Evolutionary conservation across 2,797 vertebrate species (phyloP).

Genomic region (Liparis tanakae): DNA sequence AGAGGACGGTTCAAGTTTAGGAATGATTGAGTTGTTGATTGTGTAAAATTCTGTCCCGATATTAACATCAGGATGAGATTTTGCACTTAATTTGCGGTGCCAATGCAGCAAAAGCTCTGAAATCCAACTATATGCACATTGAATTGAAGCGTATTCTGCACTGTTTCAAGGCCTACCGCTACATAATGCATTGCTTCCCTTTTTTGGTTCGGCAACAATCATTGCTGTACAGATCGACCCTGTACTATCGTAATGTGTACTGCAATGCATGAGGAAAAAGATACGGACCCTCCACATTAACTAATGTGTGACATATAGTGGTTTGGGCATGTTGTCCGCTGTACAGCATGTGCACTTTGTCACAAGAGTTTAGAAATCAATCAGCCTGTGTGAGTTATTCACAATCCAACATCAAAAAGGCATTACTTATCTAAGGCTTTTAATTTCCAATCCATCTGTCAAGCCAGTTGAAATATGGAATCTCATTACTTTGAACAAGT

Average conservation of each 20-base stretch:
- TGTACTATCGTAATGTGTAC: constrained; percentile 61
- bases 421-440: constrained; percentile 87
- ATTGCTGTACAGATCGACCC: constrained; percentile 66
- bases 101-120: constrained; percentile 1
- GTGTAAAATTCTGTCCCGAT: constrained; percentile 9
- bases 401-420: constrained; percentile 84
- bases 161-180: constrained; percentile 58
- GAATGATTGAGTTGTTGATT: constrained; percentile 14
- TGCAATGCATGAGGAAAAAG: constrained; percentile 67
- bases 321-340: constrained; percentile 65
- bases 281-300: constrained; percentile 54
- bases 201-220: constrained; percentile 63
- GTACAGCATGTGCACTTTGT: constrained; percentile 70
- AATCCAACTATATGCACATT: constrained; percentile 30
- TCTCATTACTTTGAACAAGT: constrained; percentile 87
- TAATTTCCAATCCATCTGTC: constrained; percentile 87
- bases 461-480: constrained; percentile 83
- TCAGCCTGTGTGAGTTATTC: constrained; percentile 78
- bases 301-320: constrained; percentile 65
- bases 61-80: constrained; percentile 18
- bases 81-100: constrained; percentile 2
- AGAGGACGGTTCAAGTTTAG: constrained; percentile 23
- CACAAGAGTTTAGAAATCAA: constrained; percentile 83
- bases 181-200: constrained; percentile 66
- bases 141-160: constrained; percentile 39